Percentiles rank a stretch among this genome's conserved stretches.
Evolutionary conservation across 2,113 vertebrate genomes (phyloP).

Genomic region (Caranx ignobilis): DNA sequence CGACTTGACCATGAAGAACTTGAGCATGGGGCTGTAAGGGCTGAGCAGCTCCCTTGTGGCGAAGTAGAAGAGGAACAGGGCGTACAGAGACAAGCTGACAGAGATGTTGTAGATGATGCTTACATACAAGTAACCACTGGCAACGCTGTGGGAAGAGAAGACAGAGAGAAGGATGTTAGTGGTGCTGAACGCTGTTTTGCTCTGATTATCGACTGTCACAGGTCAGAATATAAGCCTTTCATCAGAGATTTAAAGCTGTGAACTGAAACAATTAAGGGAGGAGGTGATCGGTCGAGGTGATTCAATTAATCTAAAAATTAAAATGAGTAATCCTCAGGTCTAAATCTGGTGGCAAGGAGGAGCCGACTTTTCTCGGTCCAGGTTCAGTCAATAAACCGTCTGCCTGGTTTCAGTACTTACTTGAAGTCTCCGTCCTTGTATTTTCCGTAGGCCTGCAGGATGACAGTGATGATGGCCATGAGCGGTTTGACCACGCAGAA

Average conservation of each 20-base stretch:
- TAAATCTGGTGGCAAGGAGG: neutral
- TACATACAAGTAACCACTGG: slow-evolving; percentile 94
- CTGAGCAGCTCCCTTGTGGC: slow-evolving; percentile 92
- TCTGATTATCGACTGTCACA: neutral
- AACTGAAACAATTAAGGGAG: neutral
- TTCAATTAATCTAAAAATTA: slow-evolving; percentile 9
- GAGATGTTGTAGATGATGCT: slow-evolving; percentile 98
- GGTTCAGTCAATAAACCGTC: neutral
- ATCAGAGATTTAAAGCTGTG: slow-evolving; percentile 31
- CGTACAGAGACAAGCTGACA: slow-evolving; percentile 95
- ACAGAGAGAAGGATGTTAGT: neutral
- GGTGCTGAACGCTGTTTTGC: neutral
- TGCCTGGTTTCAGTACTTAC: slow-evolving; percentile 79
- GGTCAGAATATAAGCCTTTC: slow-evolving; percentile 2
- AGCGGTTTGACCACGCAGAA: slow-evolving; percentile 99
- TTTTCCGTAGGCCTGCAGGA: slow-evolving; percentile 96
- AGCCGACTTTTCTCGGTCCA: neutral
- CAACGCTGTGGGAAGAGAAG: slow-evolving; percentile 83
- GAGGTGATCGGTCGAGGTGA: slow-evolving; percentile 1
- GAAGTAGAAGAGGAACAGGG: slow-evolving; percentile 97
- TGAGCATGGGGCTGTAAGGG: slow-evolving; percentile 95
- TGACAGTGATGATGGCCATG: slow-evolving; percentile 93
- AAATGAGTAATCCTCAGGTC: neutral
- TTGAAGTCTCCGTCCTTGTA: slow-evolving; percentile 98
- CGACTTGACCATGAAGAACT: slow-evolving; percentile 99